Evolutionary conservation across 2,888 invertebrate genomes (phyloP).

Genomic region (Drosophila pseudotalamancana): DNA sequence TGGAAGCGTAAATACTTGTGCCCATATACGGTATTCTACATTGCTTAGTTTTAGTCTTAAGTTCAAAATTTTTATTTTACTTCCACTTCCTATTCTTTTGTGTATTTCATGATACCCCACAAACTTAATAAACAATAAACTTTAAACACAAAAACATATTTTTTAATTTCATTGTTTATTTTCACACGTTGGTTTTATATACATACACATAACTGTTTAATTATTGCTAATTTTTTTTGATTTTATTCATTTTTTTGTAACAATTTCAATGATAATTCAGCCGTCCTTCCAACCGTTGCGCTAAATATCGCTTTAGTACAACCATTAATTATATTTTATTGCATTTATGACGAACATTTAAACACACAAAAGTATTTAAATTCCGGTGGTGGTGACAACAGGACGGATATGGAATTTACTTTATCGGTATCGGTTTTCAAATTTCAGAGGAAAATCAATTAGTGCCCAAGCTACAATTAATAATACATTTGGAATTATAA

Average conservation of each 20-base stretch:
- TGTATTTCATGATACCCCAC: slow-evolving; percentile 44
- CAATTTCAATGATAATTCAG: slow-evolving; percentile 67
- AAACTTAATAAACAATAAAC: slow-evolving; percentile 46
- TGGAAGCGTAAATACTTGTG: slow-evolving; percentile 57
- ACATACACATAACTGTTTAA: slow-evolving; percentile 71
- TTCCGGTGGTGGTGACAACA: slow-evolving; percentile 60
- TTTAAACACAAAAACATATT: slow-evolving; percentile 9
- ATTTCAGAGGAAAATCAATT: slow-evolving; percentile 14
- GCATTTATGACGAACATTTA: slow-evolving; percentile 51
- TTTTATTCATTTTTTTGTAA: slow-evolving; percentile 57
- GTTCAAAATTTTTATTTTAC: slow-evolving; percentile 44
- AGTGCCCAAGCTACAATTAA: slow-evolving; percentile 11
- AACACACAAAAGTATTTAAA: slow-evolving; percentile 47
- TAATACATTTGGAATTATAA: slow-evolving; percentile 30
- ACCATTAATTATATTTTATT: slow-evolving; percentile 64
- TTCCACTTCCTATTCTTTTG: slow-evolving; percentile 21
- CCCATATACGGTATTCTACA: slow-evolving; percentile 4
- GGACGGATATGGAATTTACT: slow-evolving; percentile 69
- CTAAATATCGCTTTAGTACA: slow-evolving; percentile 72
- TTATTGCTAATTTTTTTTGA: slow-evolving; percentile 60
- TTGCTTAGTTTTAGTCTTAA: slow-evolving; percentile 45
- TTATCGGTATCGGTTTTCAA: slow-evolving; percentile 22
- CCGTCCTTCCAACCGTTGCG: slow-evolving; percentile 62
- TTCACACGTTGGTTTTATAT: slow-evolving; percentile 63
- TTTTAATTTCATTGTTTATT: slow-evolving; percentile 62